Evolutionary conservation across 2,797 vertebrate genomes (phyloP), one percentile per base, ranked within the genome.

Genomic region (Nyctalus aviator): DNA sequence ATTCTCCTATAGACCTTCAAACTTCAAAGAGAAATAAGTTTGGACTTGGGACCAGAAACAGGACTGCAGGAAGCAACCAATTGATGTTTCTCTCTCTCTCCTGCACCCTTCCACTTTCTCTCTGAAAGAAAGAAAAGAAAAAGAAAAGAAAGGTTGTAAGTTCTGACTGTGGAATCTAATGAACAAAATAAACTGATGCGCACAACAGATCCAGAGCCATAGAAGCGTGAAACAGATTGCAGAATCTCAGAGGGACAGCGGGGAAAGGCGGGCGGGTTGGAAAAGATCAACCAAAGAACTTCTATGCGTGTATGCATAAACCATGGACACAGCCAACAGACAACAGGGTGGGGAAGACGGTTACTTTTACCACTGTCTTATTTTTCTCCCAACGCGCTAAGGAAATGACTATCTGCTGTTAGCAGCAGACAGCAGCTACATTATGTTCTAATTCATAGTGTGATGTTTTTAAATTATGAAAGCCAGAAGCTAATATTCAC

Each of bases 401-500:
- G 23, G 15, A 95, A 76, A 94, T 84, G 41, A 50, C 7, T 15
- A 14, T 57, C 57, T 53, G 25, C 7, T 73, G 72, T 84, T 50
- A 50, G 27, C 23, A 79, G 37, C 6, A 92, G 55, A 35, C 0
- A 30, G 25, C n/a, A 90, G 71, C 12, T 84, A 9, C 68, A 90
- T 71, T 79, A 53, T 86, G 21, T 72, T 72, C 37, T 64, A 46
- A 88, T 84, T 94, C 64, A 94, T 82, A 96, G 0, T 27, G 15
- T 55, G 82, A 59, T 57, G 27, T 27, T 92, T 77, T 85, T 41
- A 64, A 35, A 48, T 55, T 83, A 68, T 35, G 84, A 44, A 93
- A 96, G 87, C n/a, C 55, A n/a, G 46, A 96, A 94, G 6, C 0
- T 50, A 48, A 90, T 66, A 69, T 20, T 72, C 8, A 92, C 48